Percentiles rank a stretch among this genome's conserved stretches.
Conservation (phyloP, 1,140 invertebrate species). For the Helicorthomorpha holstii region DNA sequence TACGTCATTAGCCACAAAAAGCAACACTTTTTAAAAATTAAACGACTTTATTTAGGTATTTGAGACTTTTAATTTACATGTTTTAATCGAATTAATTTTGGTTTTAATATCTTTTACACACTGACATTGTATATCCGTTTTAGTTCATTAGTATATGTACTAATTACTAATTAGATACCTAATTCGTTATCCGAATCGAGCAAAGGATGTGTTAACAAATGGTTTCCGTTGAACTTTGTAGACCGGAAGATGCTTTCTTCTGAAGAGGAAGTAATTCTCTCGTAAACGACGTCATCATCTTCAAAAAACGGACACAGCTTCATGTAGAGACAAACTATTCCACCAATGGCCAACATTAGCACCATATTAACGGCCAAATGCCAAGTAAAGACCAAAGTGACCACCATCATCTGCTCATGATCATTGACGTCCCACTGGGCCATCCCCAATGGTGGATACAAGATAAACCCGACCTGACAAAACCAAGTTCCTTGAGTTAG, state of each 20-base stretch:
- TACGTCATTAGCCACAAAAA: too few species aligned
- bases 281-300: background rate
- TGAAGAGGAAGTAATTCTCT: background rate
- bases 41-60: too few species aligned
- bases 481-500: slow-evolving; percentile 36
- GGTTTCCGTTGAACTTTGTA: background rate
- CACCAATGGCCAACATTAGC: slow-evolving; percentile 19
- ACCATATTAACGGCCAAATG: slow-evolving; percentile 23
- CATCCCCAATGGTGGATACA: slow-evolving; percentile 28
- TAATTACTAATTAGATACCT: background rate
- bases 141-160: too few species aligned
- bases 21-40: too few species aligned
- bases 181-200: background rate
- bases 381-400: slow-evolving; percentile 30
- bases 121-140: too few species aligned
- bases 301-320: background rate
- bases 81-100: too few species aligned
- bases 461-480: slow-evolving; percentile 32
- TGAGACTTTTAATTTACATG: too few species aligned
- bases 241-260: background rate
- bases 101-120: too few species aligned
- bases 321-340: slow-evolving; percentile 13
- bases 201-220: background rate
- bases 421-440: slow-evolving; percentile 25
- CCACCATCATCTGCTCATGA: slow-evolving; percentile 31